A percentile compares a stretch with the other conserved stretches of the same genome.
Conservation (phyloP, 1,140 invertebrate species). For the Heliconius melpomene region DNA sequence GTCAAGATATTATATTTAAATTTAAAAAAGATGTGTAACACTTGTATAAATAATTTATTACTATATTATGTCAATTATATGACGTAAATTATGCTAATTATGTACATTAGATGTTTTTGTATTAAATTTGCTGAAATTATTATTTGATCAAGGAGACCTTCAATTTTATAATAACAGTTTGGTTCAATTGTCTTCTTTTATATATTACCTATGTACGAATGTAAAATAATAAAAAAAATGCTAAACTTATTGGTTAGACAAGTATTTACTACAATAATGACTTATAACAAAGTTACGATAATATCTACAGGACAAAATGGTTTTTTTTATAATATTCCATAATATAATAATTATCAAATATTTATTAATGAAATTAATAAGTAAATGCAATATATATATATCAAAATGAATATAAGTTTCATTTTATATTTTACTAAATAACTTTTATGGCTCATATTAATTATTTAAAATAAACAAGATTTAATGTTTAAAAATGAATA, state of each 20-base stretch:
- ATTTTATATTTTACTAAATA: too few species aligned
- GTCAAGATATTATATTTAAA: background rate
- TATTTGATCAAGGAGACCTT: background rate
- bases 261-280: too few species aligned
- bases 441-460: too few species aligned
- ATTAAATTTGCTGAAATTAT: background rate
- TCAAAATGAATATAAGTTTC: too few species aligned
- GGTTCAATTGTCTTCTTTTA: background rate
- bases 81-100: conserved; percentile 2
- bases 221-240: background rate
- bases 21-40: background rate
- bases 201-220: background rate
- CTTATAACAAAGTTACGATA: too few species aligned
- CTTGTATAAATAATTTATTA: background rate
- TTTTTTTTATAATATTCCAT: too few species aligned
- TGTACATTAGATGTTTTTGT: background rate
- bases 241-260: background rate
- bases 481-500: too few species aligned
- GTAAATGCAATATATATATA: too few species aligned
- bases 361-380: too few species aligned
- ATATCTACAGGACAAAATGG: too few species aligned
- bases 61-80: background rate
- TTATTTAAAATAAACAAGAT: too few species aligned
- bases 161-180: background rate
- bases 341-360: too few species aligned